Conservation (phyloP, 1,140 invertebrate species). For the Spodoptera frugiperda region DNA sequence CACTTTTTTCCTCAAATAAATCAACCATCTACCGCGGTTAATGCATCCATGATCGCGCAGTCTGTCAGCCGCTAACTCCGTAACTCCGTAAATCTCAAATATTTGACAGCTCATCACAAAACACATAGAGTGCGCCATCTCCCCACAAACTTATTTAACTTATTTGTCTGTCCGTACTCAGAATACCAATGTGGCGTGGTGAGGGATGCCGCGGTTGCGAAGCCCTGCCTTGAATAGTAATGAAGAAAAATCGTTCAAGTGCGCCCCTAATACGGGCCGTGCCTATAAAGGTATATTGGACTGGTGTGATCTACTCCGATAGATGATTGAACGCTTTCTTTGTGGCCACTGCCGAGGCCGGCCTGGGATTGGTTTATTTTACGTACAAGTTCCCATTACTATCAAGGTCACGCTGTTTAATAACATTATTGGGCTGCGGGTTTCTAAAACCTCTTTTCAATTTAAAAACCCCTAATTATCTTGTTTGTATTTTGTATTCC, state of each 20-base stretch:
- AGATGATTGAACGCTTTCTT: not conserved
- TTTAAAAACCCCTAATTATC: too few species aligned
- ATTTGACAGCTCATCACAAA: constrained; percentile 40
- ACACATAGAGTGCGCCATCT: constrained; percentile 35
- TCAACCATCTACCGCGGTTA: not conserved
- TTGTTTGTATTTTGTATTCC: too few species aligned
- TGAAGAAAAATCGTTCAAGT: constrained; percentile 25
- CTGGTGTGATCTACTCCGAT: not conserved
- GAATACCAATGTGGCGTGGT: constrained; percentile 28
- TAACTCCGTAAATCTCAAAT: constrained; percentile 16
- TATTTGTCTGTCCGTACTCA: constrained; percentile 27
- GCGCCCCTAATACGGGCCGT: not conserved
- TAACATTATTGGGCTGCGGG: too few species aligned
- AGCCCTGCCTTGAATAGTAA: constrained; percentile 27
- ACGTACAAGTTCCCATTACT: too few species aligned
- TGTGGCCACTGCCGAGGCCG: not conserved
- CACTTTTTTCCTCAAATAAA: too few species aligned
- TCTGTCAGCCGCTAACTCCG: not conserved
- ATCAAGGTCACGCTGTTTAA: too few species aligned
- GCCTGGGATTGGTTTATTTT: too few species aligned
- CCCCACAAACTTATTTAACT: constrained; percentile 38
- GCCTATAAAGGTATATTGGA: constrained; percentile 37
- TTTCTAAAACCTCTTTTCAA: too few species aligned
- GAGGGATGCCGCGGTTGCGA: constrained; percentile 18
- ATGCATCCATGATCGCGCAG: not conserved